phyloP scores from a whole-genome alignment of 92 coral and sea anemone genomes.

The Metridium senile region DNA sequence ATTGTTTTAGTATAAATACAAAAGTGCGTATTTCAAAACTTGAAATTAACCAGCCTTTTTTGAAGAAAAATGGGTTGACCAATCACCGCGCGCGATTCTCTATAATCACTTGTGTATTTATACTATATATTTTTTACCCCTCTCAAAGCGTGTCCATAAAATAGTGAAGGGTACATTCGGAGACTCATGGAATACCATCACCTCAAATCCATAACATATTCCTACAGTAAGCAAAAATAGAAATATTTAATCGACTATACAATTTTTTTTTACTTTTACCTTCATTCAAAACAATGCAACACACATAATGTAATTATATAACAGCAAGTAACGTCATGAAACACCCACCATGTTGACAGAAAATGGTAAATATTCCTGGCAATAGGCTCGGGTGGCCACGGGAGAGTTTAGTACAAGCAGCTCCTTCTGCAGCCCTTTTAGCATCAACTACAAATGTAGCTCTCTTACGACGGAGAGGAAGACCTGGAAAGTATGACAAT shows the following conservation, averaged over 20 bases:
- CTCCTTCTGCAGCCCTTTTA: too few species aligned
- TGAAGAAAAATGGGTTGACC: too few species aligned
- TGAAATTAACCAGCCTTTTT: too few species aligned
- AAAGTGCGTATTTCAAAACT: too few species aligned
- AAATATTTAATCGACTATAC: background rate
- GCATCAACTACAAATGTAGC: too few species aligned
- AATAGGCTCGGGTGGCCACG: constrained; percentile 12
- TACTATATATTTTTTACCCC: too few species aligned
- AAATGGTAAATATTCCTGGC: constrained; percentile 16
- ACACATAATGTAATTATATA: background rate
- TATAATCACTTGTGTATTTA: too few species aligned
- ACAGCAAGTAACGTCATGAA: background rate
- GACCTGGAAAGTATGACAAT: too few species aligned
- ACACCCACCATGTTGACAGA: constrained; percentile 12
- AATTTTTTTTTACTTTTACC: background rate
- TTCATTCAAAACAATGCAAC: background rate
- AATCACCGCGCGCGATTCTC: too few species aligned
- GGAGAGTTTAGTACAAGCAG: constrained; percentile 9
- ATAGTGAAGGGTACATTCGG: constrained; percentile 34
- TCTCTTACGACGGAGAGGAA: too few species aligned
- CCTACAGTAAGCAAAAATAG: too few species aligned
- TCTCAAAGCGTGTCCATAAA: constrained; percentile 18
- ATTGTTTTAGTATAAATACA: too few species aligned
- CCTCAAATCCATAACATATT: constrained; percentile 27
- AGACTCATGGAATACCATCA: constrained; percentile 29